A percentile compares a stretch with the other conserved stretches of the same genome.
Conservation (phyloP, 2,888 invertebrate genomes). For the Nomada ruficornis region DNA sequence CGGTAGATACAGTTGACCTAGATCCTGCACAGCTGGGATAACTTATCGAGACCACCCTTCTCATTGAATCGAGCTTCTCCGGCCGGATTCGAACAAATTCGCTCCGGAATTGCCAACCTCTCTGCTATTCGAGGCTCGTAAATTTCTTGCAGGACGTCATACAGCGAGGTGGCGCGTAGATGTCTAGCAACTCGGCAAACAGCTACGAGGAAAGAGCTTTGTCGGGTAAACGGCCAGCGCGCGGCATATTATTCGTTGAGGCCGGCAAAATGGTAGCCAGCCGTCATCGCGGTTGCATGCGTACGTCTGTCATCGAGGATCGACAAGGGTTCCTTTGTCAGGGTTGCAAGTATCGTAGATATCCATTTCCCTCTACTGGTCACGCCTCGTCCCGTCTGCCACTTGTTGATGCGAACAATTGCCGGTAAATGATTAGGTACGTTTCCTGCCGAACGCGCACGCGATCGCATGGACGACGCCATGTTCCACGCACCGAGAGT, state of each 20-base stretch:
- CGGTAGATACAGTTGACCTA: not conserved
- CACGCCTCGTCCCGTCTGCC: conserved; percentile 24
- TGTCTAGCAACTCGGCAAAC: not conserved
- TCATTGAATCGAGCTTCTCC: not conserved
- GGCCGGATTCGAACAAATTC: not conserved
- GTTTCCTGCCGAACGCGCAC: conserved; percentile 55
- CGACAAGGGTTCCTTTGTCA: conserved; percentile 45
- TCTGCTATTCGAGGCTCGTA: not conserved
- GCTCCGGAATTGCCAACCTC: too few species aligned
- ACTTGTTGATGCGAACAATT: conserved; percentile 70
- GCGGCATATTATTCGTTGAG: conserved; percentile 14
- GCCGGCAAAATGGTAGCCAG: conserved; percentile 34
- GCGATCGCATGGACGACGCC: conserved; percentile 40
- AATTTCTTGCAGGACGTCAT: not conserved
- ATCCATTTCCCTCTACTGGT: too few species aligned
- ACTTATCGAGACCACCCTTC: not conserved
- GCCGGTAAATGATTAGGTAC: conserved; percentile 56
- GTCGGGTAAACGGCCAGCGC: not conserved
- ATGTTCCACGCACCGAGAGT: conserved; percentile 18
- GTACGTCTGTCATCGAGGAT: conserved; percentile 60
- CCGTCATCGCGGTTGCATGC: conserved; percentile 58
- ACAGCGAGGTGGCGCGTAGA: not conserved
- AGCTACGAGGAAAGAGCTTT: conserved; percentile 6
- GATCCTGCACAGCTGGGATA: not conserved
- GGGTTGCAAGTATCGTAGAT: conserved; percentile 28